Evolutionary conservation across 2,113 vertebrate genomes (phyloP), one percentile per base, ranked within the genome.

Genomic region (Microcebus tavaratra): DNA sequence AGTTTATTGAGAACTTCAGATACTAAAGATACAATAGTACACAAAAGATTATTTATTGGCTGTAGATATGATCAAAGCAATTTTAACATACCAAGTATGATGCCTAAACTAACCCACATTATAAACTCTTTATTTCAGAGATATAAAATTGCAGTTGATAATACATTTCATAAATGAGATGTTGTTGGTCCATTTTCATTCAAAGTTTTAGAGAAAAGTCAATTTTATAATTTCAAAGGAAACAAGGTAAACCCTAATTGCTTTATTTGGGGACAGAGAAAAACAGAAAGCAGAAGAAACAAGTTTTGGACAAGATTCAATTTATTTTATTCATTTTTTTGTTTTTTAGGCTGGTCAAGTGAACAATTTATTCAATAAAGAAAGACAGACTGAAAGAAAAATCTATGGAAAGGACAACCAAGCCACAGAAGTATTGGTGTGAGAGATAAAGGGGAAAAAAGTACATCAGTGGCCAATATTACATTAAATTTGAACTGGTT

Each of bases 141-240:
- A 90, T 18, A 36, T 10, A 91, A 82, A 94, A 94, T 36, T 18
- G 3, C 18, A 88, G 88, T 18, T 94, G 34, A 48, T 72, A 75
- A 34, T 9, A 15, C 39, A 82, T n/a, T 67, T 94, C 53, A 95
- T 78, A 94, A 95, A 90, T 23, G 18, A 80, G 18, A 76, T 31
- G 14, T 29, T 88, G 42, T 53, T 65, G 25, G 50, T 94, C 70
- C 70, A 61, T 94, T 82, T 88, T 91, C 73, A 72, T 73, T 78
- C 68, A 76, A 12, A 92, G 80, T 70, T 95, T 92, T 68, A 45
- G 3, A 89, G 20, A 76, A 96, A 89, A 87, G 29, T 45, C 85
- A 42, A 88, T 73, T 78, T 88, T 61, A 93, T 48, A 67, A 83
- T 39, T 73, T 80, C 42, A 92, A 88, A 72, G 29, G 82, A 85